Evolutionary conservation across 2,113 vertebrate genomes (phyloP).

Genomic region (Indicator maculatus): DNA sequence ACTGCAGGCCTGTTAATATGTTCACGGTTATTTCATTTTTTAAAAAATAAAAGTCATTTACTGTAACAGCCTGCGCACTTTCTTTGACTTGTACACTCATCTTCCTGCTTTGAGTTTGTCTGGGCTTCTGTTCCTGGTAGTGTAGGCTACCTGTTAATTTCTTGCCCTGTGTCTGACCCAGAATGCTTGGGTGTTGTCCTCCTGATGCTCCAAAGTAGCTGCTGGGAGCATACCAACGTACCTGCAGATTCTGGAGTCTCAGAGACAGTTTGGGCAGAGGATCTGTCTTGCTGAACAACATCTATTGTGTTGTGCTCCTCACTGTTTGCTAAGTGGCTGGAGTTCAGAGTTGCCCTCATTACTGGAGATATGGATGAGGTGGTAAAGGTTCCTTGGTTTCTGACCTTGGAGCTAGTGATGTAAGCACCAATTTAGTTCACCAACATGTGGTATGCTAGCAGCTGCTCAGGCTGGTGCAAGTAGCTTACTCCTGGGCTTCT

Average conservation of each 20-base stretch:
- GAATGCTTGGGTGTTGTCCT: background rate
- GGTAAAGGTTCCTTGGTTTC: background rate
- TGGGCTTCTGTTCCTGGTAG: background rate
- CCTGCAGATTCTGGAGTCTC: background rate
- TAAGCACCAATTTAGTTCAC: background rate
- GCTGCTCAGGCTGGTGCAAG: background rate
- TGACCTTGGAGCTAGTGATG: background rate
- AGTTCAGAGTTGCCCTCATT: background rate
- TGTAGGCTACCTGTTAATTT: background rate
- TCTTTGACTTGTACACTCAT: background rate
- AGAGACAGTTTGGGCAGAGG: background rate
- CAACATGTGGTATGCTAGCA: background rate
- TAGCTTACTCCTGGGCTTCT: background rate
- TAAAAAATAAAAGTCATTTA: slow-evolving; percentile 84
- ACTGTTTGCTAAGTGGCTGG: background rate
- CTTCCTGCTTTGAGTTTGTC: background rate
- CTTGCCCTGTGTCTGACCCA: background rate
- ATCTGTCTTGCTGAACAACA: background rate
- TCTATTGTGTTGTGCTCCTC: background rate
- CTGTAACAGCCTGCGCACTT: slow-evolving; percentile 68
- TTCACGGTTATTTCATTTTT: slow-evolving; percentile 83
- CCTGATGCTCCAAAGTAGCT: accelerated
- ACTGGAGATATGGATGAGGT: background rate
- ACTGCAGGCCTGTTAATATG: slow-evolving; percentile 85
- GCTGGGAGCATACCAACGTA: background rate